These are phyloP conservation scores for Atlantisia rogersi DNA, from an alignment of 2,113 vertebrate species.

Conservation along the genomic window DNA sequence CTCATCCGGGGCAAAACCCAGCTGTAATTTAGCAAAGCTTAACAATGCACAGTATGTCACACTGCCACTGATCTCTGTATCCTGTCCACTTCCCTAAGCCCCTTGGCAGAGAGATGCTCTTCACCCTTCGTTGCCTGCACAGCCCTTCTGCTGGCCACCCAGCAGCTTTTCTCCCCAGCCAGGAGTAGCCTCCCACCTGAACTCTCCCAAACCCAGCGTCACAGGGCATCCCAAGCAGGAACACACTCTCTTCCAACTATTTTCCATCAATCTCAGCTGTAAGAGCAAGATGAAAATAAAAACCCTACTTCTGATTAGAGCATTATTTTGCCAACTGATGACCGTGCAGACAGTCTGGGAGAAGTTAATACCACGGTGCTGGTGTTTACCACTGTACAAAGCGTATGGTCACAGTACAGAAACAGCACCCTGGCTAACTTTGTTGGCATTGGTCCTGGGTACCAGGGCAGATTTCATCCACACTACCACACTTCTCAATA, in stretches of 20 bases:
- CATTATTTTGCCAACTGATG: background rate
- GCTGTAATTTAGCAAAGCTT: background rate
- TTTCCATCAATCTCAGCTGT: background rate
- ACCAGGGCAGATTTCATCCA: background rate
- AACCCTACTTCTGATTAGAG: background rate
- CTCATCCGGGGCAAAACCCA: background rate
- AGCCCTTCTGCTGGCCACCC: background rate
- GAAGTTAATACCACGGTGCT: accelerated
- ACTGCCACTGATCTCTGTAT: background rate
- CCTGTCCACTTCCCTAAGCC: background rate
- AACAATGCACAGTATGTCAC: background rate
- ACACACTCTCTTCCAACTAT: accelerated
- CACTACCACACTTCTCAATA: accelerated
- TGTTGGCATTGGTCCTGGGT: background rate
- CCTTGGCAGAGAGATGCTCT: background rate
- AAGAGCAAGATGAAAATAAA: background rate
- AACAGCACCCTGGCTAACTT: background rate
- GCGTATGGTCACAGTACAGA: background rate
- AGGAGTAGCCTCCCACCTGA: background rate
- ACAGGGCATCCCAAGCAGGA: accelerated
- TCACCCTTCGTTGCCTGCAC: background rate
- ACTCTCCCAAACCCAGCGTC: background rate
- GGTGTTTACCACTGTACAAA: background rate
- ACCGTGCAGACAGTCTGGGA: background rate
- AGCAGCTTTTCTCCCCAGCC: background rate